Conservation (phyloP, 2,888 invertebrate species). For the Nomada goodeniana region DNA sequence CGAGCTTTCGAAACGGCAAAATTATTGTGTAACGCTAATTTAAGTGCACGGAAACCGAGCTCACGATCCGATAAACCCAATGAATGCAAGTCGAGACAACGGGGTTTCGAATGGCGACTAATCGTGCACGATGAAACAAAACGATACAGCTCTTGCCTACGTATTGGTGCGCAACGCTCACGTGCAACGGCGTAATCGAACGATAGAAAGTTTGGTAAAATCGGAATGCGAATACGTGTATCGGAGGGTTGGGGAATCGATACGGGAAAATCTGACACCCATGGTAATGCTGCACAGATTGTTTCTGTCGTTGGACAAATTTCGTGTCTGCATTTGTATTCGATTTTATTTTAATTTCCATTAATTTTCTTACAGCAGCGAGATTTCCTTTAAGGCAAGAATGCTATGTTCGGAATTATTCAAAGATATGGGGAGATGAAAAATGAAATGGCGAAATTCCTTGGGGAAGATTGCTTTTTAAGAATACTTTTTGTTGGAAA, state of each 20-base stretch:
- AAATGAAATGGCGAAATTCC: too few relatives aligned
- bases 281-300: conserved; percentile 8
- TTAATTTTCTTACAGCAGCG: too few relatives aligned
- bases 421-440: too few relatives aligned
- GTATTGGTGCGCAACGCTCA: neutral
- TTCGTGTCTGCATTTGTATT: neutral
- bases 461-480: too few relatives aligned
- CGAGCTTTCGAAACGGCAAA: conserved; percentile 31
- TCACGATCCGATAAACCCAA: conserved; percentile 66
- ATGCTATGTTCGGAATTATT: too few relatives aligned
- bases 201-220: conserved; percentile 34
- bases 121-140: conserved; percentile 65
- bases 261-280: conserved; percentile 15
- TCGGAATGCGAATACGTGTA: conserved; percentile 15
- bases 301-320: neutral
- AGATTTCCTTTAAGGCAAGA: too few relatives aligned
- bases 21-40: conserved; percentile 55
- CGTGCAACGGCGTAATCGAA: neutral
- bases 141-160: conserved; percentile 54
- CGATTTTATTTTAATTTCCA: neutral
- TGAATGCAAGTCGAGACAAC: conserved; percentile 65
- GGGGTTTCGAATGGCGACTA: conserved; percentile 48
- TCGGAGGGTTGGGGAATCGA: conserved; percentile 23
- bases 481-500: too few relatives aligned
- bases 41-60: conserved; percentile 38